Conservation (phyloP, 2,113 vertebrate species). For the Pluvianellus socialis region DNA sequence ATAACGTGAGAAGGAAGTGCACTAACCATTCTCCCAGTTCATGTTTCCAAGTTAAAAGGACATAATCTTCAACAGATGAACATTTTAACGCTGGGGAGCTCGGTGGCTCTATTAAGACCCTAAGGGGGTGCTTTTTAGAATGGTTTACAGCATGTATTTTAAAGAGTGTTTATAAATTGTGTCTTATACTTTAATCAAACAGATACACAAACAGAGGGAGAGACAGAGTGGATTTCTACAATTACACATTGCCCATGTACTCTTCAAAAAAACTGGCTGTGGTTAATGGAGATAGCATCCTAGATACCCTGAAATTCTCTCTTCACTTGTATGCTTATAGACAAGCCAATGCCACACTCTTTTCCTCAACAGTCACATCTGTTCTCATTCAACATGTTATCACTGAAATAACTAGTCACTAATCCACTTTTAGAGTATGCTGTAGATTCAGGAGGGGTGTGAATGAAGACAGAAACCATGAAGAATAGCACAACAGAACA, state of each 20-base stretch:
- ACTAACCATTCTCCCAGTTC: not conserved
- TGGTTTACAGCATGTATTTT: not conserved
- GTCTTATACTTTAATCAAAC: not conserved
- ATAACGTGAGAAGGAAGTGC: accelerated
- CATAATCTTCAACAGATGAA: not conserved
- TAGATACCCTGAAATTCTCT: accelerated
- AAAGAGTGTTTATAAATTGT: not conserved
- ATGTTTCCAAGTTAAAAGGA: not conserved
- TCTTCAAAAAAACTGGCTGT: not conserved
- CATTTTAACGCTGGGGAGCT: not conserved
- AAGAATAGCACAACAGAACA: not conserved
- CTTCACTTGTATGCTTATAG: not conserved
- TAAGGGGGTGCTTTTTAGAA: not conserved
- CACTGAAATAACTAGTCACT: not conserved
- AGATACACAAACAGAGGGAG: not conserved
- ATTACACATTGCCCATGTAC: accelerated
- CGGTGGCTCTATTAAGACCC: not conserved
- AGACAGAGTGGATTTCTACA: not conserved
- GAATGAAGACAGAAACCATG: not conserved
- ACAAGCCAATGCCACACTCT: not conserved
- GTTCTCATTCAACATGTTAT: not conserved
- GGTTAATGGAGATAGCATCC: not conserved
- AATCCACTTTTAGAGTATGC: not conserved
- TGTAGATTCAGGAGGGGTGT: not conserved
- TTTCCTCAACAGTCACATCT: not conserved